Percentiles rank a stretch among this genome's conserved stretches.
Evolutionary conservation across 2,797 vertebrate species (phyloP).

Genomic region (Clarias fuscus): DNA sequence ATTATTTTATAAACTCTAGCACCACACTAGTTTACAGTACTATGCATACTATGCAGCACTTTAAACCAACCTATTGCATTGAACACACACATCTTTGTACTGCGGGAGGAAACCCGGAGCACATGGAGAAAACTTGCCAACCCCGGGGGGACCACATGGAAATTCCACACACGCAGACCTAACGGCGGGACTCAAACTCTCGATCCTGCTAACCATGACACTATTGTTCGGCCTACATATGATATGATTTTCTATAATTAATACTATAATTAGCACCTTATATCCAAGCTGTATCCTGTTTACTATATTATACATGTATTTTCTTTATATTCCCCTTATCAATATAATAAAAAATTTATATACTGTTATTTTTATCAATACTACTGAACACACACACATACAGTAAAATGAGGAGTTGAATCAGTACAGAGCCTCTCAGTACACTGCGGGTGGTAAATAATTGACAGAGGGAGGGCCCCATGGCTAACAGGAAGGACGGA

Average conservation of each 20-base stretch:
- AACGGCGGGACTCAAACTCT: too few species aligned
- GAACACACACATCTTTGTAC: too few species aligned
- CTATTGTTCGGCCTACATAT: too few species aligned
- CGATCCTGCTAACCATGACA: too few species aligned
- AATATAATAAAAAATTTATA: not conserved
- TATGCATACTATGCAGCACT: too few species aligned
- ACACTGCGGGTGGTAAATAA: constrained; percentile 64
- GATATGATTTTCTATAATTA: not conserved
- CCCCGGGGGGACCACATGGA: too few species aligned
- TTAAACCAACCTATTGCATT: too few species aligned
- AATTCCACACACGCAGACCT: too few species aligned
- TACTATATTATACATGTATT: not conserved
- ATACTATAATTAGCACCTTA: not conserved
- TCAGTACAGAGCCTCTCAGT: constrained; percentile 59
- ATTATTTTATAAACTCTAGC: too few species aligned
- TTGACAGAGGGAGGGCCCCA: constrained; percentile 53
- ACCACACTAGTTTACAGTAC: too few species aligned
- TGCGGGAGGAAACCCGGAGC: too few species aligned
- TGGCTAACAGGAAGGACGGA: constrained; percentile 54
- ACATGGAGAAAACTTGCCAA: too few species aligned
- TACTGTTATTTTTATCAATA: not conserved
- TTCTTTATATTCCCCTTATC: not conserved
- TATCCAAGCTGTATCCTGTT: not conserved
- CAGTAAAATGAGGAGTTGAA: constrained; percentile 46
- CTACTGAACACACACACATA: not conserved